A percentile compares a stretch with the other conserved stretches of the same genome.
These are phyloP conservation scores for Morus bassanus DNA, from an alignment of 2,797 vertebrate species.

Conservation along the genomic window DNA sequence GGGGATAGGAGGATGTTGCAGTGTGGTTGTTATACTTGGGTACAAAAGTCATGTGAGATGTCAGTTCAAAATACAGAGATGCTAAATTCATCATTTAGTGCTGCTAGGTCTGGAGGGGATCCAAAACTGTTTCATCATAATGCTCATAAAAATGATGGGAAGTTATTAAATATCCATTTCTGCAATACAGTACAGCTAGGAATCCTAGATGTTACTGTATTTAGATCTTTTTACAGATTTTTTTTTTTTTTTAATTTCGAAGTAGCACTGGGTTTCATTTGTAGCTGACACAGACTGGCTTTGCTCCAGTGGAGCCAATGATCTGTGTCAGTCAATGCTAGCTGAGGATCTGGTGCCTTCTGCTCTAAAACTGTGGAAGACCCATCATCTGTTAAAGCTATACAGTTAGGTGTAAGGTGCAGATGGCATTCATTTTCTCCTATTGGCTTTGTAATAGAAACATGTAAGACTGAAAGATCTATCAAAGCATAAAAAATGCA, in stretches of 20 bases:
- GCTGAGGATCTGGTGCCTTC: constrained; percentile 8
- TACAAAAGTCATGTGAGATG: neutral
- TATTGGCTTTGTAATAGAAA: neutral
- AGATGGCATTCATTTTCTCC: constrained; percentile 12
- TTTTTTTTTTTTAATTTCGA: neutral
- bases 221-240: neutral
- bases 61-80: neutral
- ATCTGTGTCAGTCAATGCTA: constrained; percentile 18
- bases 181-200: neutral
- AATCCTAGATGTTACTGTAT: neutral
- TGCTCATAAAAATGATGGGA: neutral
- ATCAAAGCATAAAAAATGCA: neutral
- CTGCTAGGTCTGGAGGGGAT: constrained; percentile 1
- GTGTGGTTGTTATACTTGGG: neutral
- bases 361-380: neutral
- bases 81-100: neutral
- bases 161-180: constrained; percentile 31
- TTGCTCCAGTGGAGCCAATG: neutral
- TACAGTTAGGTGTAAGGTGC: neutral
- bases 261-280: neutral
- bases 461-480: neutral
- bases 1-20: neutral
- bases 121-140: constrained; percentile 22
- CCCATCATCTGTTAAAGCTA: neutral
- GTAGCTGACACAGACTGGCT: neutral